phyloP scores from a whole-genome alignment of 2,797 vertebrate genomes.

The Myripristis jacobus region DNA sequence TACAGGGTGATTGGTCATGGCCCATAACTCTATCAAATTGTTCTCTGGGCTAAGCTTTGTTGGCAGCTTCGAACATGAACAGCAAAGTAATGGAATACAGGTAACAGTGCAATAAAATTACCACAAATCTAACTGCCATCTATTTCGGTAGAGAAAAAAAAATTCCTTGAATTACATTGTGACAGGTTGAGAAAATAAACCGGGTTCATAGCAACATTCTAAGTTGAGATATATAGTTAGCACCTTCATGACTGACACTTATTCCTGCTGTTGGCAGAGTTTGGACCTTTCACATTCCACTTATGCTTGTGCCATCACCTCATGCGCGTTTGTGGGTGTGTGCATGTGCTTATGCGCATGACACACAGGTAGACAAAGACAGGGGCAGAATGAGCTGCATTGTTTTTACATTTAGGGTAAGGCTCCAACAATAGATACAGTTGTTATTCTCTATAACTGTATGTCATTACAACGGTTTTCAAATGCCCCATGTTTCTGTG shows the following conservation, averaged over 20 bases:
- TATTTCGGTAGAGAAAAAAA: conserved; percentile 56
- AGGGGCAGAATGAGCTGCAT: no score
- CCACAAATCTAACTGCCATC: conserved; percentile 65
- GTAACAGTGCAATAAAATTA: conserved; percentile 63
- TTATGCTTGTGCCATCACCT: no score
- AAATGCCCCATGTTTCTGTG: no score
- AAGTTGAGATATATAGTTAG: not conserved
- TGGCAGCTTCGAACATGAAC: conserved; percentile 63
- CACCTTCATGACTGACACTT: not conserved
- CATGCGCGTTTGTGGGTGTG: no score
- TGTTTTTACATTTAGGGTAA: no score
- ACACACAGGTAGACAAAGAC: no score
- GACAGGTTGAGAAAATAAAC: not conserved
- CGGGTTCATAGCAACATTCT: not conserved
- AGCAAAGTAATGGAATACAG: conserved; percentile 33
- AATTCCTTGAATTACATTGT: conserved; percentile 37
- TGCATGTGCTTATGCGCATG: no score
- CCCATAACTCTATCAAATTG: conserved; percentile 76
- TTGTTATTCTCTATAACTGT: no score
- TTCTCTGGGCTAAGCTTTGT: conserved; percentile 70
- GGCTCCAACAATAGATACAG: no score
- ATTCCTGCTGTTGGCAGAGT: no score
- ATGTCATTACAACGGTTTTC: no score
- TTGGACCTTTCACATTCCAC: no score
- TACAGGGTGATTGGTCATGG: conserved; percentile 80